Percentiles rank a stretch among this genome's conserved stretches.
phyloP scores from a whole-genome alignment of 2,888 invertebrate genomes.

The Aquatica leii region DNA sequence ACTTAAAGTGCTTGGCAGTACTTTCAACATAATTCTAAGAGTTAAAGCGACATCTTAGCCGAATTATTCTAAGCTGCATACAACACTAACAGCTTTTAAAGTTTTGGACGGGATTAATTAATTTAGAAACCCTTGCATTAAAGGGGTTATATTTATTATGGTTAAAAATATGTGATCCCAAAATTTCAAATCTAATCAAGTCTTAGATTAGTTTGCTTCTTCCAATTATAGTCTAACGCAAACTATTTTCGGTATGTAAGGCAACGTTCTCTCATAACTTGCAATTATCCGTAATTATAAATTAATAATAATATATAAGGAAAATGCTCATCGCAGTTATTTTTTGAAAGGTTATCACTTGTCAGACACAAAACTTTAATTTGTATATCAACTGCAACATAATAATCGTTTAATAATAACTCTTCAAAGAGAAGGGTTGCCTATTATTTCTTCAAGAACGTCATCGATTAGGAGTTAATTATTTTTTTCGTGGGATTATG shows the following conservation, averaged over 20 bases:
- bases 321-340: slow-evolving; percentile 31
- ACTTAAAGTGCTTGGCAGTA: slow-evolving; percentile 38
- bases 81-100: slow-evolving; percentile 34
- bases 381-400: slow-evolving; percentile 43
- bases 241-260: slow-evolving; percentile 7
- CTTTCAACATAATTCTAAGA: slow-evolving; percentile 42
- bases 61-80: slow-evolving; percentile 36
- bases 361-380: slow-evolving; percentile 43
- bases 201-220: slow-evolving; percentile 11
- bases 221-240: slow-evolving; percentile 1
- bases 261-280: slow-evolving; percentile 7
- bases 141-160: slow-evolving; percentile 19
- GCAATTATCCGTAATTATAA: slow-evolving; percentile 31
- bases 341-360: slow-evolving; percentile 38
- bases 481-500: slow-evolving; percentile 32
- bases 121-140: slow-evolving; percentile 23
- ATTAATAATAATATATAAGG: slow-evolving; percentile 29
- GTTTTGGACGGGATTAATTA: slow-evolving; percentile 28
- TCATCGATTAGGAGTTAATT: slow-evolving; percentile 25
- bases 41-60: slow-evolving; percentile 37
- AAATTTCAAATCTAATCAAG: slow-evolving; percentile 10
- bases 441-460: slow-evolving; percentile 40
- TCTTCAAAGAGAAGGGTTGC: slow-evolving; percentile 37
- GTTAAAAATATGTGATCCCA: slow-evolving; percentile 9
- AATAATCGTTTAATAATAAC: slow-evolving; percentile 44